Percentiles rank a stretch among this genome's conserved stretches.
Evolutionary conservation across 2,797 vertebrate genomes (phyloP).

Genomic region (Coranthus polyacanthus): DNA sequence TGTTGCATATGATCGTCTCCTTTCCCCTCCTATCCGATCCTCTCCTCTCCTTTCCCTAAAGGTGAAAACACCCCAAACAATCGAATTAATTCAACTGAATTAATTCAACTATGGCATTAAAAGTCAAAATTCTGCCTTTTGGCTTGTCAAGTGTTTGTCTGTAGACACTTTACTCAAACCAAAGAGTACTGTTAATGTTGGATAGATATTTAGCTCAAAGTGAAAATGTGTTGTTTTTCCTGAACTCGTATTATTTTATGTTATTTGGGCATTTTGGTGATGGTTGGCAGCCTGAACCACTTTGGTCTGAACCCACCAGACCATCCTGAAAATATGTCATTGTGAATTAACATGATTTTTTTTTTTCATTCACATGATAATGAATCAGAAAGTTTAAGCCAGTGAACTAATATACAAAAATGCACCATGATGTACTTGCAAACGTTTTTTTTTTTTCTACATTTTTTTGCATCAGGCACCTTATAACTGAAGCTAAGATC

Average conservation of each 20-base stretch:
- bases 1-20: conserved; percentile 27
- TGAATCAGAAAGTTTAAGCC: no score
- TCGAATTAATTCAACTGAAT: not conserved
- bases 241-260: not conserved
- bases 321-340: no score
- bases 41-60: conserved; percentile 4
- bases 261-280: no score
- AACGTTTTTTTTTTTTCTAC: no score
- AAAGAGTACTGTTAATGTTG: conserved; percentile 32
- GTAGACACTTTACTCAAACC: conserved; percentile 32
- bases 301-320: no score
- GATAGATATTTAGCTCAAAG: conserved; percentile 34
- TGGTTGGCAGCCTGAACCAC: no score
- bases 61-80: not conserved
- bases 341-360: no score
- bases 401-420: no score
- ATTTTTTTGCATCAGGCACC: no score
- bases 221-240: conserved; percentile 28
- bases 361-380: no score
- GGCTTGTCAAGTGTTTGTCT: conserved; percentile 44
- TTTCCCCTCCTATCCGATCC: conserved; percentile 3
- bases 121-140: conserved; percentile 25
- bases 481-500: not conserved
- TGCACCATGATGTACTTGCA: no score
- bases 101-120: conserved; percentile 9